Evolutionary conservation across 2,797 vertebrate species (phyloP).

Genomic region (Coluber constrictor): DNA sequence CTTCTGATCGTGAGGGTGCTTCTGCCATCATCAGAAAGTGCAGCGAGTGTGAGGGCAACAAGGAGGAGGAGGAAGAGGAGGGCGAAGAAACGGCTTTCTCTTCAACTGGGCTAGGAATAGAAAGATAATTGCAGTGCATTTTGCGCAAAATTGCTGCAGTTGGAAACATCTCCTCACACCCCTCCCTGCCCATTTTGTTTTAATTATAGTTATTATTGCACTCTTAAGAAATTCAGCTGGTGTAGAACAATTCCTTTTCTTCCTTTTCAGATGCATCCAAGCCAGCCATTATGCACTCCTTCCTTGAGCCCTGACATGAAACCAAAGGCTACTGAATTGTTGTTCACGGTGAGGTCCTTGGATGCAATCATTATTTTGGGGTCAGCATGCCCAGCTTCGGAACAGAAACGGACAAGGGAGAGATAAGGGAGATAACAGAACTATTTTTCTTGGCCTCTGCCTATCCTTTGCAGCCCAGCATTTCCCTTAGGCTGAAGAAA

Average conservation of each 20-base stretch:
- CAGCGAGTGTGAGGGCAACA: not conserved
- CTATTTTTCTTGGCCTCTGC: constrained; percentile 18
- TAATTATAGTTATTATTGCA: constrained; percentile 64
- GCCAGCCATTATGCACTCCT: not conserved
- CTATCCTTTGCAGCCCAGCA: constrained; percentile 29
- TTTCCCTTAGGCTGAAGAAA: constrained; percentile 48
- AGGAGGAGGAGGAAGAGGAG: rapidly evolving
- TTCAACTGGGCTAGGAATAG: constrained; percentile 31
- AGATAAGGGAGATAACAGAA: constrained; percentile 21
- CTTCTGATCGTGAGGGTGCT: constrained; percentile 20
- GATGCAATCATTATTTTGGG: constrained; percentile 23
- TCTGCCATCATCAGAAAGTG: constrained; percentile 24
- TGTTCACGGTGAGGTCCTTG: constrained; percentile 5
- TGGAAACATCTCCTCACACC: constrained; percentile 44
- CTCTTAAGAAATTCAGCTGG: constrained; percentile 59
- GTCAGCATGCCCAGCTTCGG: constrained; percentile 11
- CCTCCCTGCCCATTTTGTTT: constrained; percentile 45
- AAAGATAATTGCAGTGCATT: constrained; percentile 37
- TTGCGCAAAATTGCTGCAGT: constrained; percentile 46
- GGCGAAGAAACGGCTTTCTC: not conserved
- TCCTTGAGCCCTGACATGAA: constrained; percentile 25
- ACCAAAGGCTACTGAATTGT: not conserved
- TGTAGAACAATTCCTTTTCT: constrained; percentile 47
- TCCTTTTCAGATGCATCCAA: constrained; percentile 42
- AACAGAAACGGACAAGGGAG: constrained; percentile 22